Conservation (phyloP, 1,140 invertebrate species). For the Drosophila erecta region DNA sequence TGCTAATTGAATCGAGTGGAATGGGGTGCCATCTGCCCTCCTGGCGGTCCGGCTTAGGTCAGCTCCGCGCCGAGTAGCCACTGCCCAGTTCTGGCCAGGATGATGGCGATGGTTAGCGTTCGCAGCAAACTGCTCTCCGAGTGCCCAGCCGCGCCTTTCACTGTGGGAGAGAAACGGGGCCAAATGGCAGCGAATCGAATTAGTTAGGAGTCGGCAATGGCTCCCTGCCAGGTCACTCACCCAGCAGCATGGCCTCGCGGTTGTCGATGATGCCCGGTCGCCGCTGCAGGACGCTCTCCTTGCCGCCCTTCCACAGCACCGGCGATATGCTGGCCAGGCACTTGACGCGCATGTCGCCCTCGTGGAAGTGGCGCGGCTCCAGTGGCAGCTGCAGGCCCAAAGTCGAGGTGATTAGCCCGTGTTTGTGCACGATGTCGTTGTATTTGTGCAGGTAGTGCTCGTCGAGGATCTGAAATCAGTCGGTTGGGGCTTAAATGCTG, state of each 20-base stretch:
- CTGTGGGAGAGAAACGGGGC: slow-evolving; percentile 33
- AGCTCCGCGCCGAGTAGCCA: slow-evolving; percentile 73
- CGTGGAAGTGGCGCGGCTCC: slow-evolving; percentile 85
- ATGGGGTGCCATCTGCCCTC: slow-evolving; percentile 1
- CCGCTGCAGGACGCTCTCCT: slow-evolving; percentile 86
- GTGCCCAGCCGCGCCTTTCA: slow-evolving; percentile 65
- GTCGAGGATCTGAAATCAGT: slow-evolving; percentile 85
- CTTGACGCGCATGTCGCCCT: slow-evolving; percentile 87
- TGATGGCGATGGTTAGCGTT: slow-evolving; percentile 69
- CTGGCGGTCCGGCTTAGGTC: slow-evolving; percentile 53
- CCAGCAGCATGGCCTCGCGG: slow-evolving; percentile 87
- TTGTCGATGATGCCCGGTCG: slow-evolving; percentile 86
- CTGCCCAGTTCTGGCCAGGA: slow-evolving; percentile 67
- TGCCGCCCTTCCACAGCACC: slow-evolving; percentile 86
- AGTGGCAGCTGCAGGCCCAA: slow-evolving; percentile 86
- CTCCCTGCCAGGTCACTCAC: slow-evolving; percentile 79
- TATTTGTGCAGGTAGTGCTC: slow-evolving; percentile 85
- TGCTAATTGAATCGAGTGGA: slow-evolving; percentile 52
- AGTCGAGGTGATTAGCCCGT: slow-evolving; percentile 86
- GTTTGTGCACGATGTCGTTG: slow-evolving; percentile 85
- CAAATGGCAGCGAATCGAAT: slow-evolving; percentile 3
- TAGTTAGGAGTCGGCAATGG: slow-evolving; percentile 8
- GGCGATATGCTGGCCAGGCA: slow-evolving; percentile 87
- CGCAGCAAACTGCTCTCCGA: slow-evolving; percentile 54
- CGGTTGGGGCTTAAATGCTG: slow-evolving; percentile 14